Conservation (phyloP, 2,888 invertebrate genomes). For the Chloroclystis v-ata region DNA sequence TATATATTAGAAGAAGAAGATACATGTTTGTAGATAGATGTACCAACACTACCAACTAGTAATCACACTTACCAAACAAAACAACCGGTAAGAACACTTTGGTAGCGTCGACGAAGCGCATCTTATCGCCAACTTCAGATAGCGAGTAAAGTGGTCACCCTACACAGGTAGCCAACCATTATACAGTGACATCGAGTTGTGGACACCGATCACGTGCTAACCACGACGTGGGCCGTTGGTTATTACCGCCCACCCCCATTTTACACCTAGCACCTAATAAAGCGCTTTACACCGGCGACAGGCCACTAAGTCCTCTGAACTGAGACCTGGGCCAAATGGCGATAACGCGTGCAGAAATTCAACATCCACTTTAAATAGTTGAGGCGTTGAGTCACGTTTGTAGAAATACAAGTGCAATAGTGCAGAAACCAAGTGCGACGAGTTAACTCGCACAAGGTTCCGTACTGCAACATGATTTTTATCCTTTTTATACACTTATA, state of each 20-base stretch:
- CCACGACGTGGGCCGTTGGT: not conserved
- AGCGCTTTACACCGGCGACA: not conserved
- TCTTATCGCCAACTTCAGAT: too few relatives aligned
- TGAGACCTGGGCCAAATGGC: not conserved
- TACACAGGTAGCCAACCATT: not conserved
- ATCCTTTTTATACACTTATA: too few relatives aligned
- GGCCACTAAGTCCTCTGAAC: not conserved
- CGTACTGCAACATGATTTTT: too few relatives aligned
- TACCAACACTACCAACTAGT: too few relatives aligned
- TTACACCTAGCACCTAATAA: constrained; percentile 1
- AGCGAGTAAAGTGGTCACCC: not conserved
- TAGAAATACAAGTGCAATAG: too few relatives aligned
- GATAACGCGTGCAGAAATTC: not conserved
- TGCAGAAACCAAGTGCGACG: too few relatives aligned
- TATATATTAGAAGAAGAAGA: too few relatives aligned
- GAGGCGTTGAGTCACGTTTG: not conserved
- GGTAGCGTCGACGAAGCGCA: too few relatives aligned
- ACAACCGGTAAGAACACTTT: too few relatives aligned
- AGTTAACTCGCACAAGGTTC: too few relatives aligned
- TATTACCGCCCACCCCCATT: constrained; percentile 2
- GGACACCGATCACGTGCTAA: constrained; percentile 3
- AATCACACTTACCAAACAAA: too few relatives aligned
- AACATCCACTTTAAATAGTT: not conserved
- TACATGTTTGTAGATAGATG: too few relatives aligned
- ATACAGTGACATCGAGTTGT: not conserved